Evolutionary conservation across 2,113 vertebrate genomes (phyloP), one percentile per base, ranked within the genome.

Genomic region (Dasyornis broadbenti): DNA sequence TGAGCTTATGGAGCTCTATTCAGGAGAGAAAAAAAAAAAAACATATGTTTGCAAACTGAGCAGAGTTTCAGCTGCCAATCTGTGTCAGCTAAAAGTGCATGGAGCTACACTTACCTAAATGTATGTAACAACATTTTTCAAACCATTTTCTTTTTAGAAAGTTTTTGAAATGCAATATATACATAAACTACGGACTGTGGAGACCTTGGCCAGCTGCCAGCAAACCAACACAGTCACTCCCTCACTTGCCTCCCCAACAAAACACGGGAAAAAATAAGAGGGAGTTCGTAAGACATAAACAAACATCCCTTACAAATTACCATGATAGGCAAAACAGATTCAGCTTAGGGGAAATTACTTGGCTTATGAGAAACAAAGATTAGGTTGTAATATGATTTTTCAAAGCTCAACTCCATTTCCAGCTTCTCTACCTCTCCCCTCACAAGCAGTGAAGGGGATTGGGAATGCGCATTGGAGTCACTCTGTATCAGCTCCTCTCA

Each of bases 381-480:
- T n/a, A 72, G n/a, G n/a, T n/a, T n/a, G n/a, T n/a, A n/a, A n/a
- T n/a, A n/a, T n/a, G 11, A 15, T 31, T 35, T 63, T n/a, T 42
- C 15, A 28, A 77, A 64, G 40, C n/a, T 87, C 49, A 53, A 7
- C 19, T 56, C 75, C 14, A 26, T 53, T 75, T 89, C 39, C 16
- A 82, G 10, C 28, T 65, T 28, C 45, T 59, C 44, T 10, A 52
- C 19, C 15, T 39, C 53, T 30, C 53, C 33, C n/a, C 23, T 68
- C 44, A 37, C 13, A 60, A n/a, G 28, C 39, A 68, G 13, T 15
- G 28, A 53, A 75, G 16, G 11, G 19, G 23, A 82, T 5, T 52
- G 3, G 10, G 28, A 66, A 45, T 5, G 23, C 22, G 13, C 0
- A 0, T 1, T 14, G n/a, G 13, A 75, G 24, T 60, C 39, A 53